Evolutionary conservation across 1,140 invertebrate species (phyloP).

Genomic region (Notospermus geniculatus): DNA sequence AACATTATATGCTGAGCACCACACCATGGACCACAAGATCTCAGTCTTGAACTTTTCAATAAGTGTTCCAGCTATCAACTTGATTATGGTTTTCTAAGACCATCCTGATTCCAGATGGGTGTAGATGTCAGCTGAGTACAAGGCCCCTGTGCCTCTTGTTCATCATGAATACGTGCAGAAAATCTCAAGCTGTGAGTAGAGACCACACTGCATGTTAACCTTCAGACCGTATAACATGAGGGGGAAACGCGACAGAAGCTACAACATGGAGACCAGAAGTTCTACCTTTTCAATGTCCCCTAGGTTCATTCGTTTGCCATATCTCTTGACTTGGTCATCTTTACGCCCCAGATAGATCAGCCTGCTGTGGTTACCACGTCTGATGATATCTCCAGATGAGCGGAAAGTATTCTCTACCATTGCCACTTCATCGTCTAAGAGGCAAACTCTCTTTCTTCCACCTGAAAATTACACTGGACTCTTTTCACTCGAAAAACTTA

Average conservation of each 20-base stretch:
- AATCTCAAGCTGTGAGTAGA: no score
- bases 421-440: constrained; percentile 30
- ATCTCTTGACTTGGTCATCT: constrained; percentile 71
- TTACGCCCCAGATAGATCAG: constrained; percentile 67
- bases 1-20: not conserved
- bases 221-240: no score
- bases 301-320: constrained; percentile 69
- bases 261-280: constrained; percentile 11
- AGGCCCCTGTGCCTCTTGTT: no score
- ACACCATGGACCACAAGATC: not conserved
- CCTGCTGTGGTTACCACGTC: constrained; percentile 47
- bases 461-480: constrained; percentile 23
- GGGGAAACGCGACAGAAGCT: no score
- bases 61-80: no score
- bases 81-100: no score
- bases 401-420: constrained; percentile 46
- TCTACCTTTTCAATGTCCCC: constrained; percentile 61
- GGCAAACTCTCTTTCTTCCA: constrained; percentile 36
- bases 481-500: no score
- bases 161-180: no score
- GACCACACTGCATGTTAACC: no score
- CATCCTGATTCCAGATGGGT: no score
- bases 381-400: constrained; percentile 68
- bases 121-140: no score
- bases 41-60: no score